These are phyloP conservation scores for Bombus huntii DNA, from an alignment of 1,140 invertebrate genomes.

Conservation along the genomic window DNA sequence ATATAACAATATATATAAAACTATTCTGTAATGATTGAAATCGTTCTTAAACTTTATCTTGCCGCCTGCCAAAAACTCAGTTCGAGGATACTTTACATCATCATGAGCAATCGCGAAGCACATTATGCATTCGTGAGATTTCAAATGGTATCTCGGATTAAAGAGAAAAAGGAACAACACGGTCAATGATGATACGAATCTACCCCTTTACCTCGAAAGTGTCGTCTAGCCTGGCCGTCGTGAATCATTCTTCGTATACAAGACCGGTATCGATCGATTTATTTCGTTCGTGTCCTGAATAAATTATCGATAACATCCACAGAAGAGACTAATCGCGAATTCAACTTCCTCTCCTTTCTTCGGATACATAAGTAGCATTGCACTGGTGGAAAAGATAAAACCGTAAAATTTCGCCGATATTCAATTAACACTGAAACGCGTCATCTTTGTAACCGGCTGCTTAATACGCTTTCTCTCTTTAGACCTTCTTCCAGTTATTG, in stretches of 20 bases:
- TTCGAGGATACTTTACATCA: neutral
- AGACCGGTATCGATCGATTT: constrained; percentile 16
- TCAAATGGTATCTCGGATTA: neutral
- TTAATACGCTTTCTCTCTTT: constrained; percentile 45
- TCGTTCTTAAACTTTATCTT: neutral
- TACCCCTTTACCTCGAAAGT: constrained; percentile 17
- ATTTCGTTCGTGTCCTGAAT: constrained; percentile 28
- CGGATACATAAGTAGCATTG: neutral
- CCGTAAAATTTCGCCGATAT: constrained; percentile 7
- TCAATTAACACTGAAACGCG: constrained; percentile 26
- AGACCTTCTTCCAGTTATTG: constrained; percentile 29
- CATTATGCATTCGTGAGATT: neutral
- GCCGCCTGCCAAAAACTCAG: no score
- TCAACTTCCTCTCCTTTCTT: neutral
- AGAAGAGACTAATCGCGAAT: neutral
- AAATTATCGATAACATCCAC: constrained; percentile 1
- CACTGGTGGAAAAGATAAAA: no score
- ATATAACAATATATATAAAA: neutral
- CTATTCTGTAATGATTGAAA: neutral
- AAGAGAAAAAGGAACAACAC: neutral
- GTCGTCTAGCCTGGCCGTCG: neutral
- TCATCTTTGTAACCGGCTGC: constrained; percentile 21
- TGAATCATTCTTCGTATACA: constrained; percentile 6
- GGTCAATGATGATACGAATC: constrained; percentile 16
- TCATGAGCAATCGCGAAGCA: neutral